phyloP scores from a whole-genome alignment of 2,797 vertebrate genomes.

The Phrynocephalus guinanensis region DNA sequence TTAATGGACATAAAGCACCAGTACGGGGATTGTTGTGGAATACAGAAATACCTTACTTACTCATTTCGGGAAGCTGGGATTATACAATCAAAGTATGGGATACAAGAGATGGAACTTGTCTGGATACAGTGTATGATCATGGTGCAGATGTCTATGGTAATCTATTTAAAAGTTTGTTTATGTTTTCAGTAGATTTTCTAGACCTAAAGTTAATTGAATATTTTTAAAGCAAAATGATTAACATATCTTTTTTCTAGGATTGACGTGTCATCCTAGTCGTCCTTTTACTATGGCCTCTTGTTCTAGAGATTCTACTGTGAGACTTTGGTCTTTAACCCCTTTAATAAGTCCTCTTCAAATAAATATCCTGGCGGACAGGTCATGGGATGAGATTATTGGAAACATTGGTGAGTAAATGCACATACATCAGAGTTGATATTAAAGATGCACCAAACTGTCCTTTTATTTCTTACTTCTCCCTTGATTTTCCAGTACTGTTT shows the following conservation, averaged over 20 bases:
- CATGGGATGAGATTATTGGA: slow-evolving; percentile 93
- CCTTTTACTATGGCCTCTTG: slow-evolving; percentile 98
- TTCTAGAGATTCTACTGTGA: slow-evolving; percentile 95
- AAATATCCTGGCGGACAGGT: slow-evolving; percentile 87
- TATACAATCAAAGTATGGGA: slow-evolving; percentile 97
- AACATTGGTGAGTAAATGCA: slow-evolving; percentile 84
- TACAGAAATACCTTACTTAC: slow-evolving; percentile 93
- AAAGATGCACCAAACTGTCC: neutral
- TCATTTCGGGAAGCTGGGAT: slow-evolving; percentile 96
- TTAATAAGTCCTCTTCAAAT: slow-evolving; percentile 89
- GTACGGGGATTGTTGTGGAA: slow-evolving; percentile 97
- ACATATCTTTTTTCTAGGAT: slow-evolving; percentile 76
- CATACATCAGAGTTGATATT: neutral
- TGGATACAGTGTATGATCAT: slow-evolving; percentile 93
- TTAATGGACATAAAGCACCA: slow-evolving; percentile 92
- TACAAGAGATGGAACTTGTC: slow-evolving; percentile 91
- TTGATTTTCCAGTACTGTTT: neutral
- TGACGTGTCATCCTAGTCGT: slow-evolving; percentile 91
- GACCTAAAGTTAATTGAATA: neutral
- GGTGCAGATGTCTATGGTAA: slow-evolving; percentile 98
- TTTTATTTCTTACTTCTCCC: neutral
- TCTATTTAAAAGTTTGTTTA: slow-evolving; percentile 1
- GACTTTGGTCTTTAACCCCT: slow-evolving; percentile 93
- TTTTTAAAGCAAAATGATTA: slow-evolving; percentile 15
- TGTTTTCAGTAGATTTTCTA: slow-evolving; percentile 9